Evolutionary conservation across 1,140 invertebrate genomes (phyloP).

Genomic region (Sycophila sp.): DNA sequence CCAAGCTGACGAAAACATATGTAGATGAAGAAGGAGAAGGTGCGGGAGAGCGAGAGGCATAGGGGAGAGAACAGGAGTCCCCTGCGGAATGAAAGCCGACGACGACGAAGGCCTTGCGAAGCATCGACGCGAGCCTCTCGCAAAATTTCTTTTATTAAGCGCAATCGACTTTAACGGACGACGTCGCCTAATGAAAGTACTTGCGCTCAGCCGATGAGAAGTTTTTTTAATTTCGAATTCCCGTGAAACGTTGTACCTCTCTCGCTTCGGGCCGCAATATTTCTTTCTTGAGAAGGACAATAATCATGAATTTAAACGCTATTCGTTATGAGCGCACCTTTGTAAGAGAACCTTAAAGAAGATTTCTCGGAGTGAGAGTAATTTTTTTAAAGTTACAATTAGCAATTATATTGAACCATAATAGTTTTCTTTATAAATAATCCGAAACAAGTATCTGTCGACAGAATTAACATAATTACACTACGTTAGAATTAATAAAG

Average conservation of each 20-base stretch:
- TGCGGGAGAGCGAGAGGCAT: conserved; percentile 35
- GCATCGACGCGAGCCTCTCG: not conserved
- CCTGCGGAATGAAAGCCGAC: conserved; percentile 13
- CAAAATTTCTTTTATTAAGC: conserved; percentile 37
- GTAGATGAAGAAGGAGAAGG: conserved; percentile 67
- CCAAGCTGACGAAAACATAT: conserved; percentile 72
- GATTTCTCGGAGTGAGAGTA: too few species aligned
- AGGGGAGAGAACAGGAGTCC: conserved; percentile 1
- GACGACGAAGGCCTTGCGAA: conserved; percentile 38
- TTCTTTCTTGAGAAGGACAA: not conserved
- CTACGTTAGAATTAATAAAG: too few species aligned
- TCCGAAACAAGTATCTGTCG: too few species aligned
- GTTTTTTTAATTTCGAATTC: conserved; percentile 26
- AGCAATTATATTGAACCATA: too few species aligned
- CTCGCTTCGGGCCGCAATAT: not conserved
- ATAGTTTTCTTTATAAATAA: too few species aligned
- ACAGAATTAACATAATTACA: too few species aligned
- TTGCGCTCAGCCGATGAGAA: not conserved
- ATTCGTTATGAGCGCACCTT: too few species aligned
- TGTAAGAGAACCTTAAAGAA: too few species aligned
- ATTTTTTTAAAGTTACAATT: too few species aligned
- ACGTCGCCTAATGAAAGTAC: conserved; percentile 26
- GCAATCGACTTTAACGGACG: conserved; percentile 24
- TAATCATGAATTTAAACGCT: not conserved
- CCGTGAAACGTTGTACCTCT: not conserved